These are phyloP conservation scores for Collichthys lucidus DNA, from an alignment of 2,113 vertebrate species.

Conservation along the genomic window DNA sequence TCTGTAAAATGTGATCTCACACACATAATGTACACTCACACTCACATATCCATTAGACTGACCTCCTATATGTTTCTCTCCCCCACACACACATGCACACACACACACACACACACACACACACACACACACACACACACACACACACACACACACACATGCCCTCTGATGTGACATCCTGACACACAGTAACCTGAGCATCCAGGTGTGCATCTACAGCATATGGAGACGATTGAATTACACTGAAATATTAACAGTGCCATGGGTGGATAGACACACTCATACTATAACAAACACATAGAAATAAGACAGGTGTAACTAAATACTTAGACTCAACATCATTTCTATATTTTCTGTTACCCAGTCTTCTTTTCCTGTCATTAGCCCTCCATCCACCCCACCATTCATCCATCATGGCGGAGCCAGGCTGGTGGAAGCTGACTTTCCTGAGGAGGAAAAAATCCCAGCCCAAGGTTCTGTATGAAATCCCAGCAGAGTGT, in stretches of 20 bases:
- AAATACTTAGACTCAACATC: too few species aligned
- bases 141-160: not conserved
- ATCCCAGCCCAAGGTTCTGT: conserved; percentile 86
- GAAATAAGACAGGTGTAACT: not conserved
- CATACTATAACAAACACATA: not conserved
- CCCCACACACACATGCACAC: not conserved
- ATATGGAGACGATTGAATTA: conserved; percentile 70
- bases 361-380: not conserved
- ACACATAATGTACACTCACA: not conserved
- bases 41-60: not conserved
- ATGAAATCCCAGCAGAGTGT: conserved; percentile 85
- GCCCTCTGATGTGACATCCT: not conserved
- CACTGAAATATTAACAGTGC: conserved; percentile 77
- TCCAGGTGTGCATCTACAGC: conserved; percentile 39
- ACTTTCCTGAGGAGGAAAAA: conserved; percentile 92
- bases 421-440: conserved; percentile 92
- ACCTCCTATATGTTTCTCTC: not conserved
- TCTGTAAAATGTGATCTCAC: not conserved
- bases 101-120: not conserved
- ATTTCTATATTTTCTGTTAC: not conserved
- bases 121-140: not conserved
- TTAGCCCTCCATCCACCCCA: conserved; percentile 17
- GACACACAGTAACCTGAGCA: conserved; percentile 35
- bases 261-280: conserved; percentile 17
- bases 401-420: conserved; percentile 76